A percentile compares a stretch with the other conserved stretches of the same genome.
These are phyloP conservation scores for Dicrurus megarhynchus DNA, from an alignment of 2,113 vertebrate genomes.

Conservation along the genomic window DNA sequence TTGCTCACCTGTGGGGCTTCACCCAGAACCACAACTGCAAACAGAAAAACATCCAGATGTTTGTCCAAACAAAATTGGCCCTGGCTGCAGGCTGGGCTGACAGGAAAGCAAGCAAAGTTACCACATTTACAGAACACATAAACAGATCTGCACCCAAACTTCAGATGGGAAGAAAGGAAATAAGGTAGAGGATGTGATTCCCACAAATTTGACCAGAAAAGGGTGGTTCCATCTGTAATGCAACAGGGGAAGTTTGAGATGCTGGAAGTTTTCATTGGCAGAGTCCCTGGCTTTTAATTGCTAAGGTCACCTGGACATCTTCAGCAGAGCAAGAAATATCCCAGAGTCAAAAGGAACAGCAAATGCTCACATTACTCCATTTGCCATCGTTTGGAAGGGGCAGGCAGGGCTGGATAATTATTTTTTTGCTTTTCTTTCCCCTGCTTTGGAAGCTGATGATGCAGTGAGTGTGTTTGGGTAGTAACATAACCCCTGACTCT, in stretches of 20 bases:
- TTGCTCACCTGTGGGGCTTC: not conserved
- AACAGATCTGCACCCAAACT: not conserved
- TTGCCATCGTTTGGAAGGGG: not conserved
- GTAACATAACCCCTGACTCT: not conserved
- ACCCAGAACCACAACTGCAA: not conserved
- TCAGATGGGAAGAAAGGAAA: not conserved
- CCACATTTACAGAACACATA: not conserved
- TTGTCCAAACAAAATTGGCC: not conserved
- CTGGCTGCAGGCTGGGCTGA: not conserved
- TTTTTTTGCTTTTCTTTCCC: slow-evolving; percentile 2
- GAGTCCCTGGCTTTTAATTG: not conserved
- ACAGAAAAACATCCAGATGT: not conserved
- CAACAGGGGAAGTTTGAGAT: not conserved
- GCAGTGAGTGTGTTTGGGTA: not conserved
- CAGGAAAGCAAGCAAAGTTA: not conserved
- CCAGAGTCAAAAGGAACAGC: not conserved
- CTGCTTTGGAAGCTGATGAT: not conserved
- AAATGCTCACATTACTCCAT: not conserved
- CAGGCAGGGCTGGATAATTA: not conserved
- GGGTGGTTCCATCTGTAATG: not conserved
- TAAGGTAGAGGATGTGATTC: not conserved
- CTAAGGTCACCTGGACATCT: not conserved
- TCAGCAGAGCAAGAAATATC: not conserved
- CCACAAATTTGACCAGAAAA: not conserved
- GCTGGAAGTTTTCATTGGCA: not conserved